Evolutionary conservation across 2,888 invertebrate species (phyloP), one percentile per base, ranked within the genome.

Genomic region (Anagyrus pseudococci): DNA sequence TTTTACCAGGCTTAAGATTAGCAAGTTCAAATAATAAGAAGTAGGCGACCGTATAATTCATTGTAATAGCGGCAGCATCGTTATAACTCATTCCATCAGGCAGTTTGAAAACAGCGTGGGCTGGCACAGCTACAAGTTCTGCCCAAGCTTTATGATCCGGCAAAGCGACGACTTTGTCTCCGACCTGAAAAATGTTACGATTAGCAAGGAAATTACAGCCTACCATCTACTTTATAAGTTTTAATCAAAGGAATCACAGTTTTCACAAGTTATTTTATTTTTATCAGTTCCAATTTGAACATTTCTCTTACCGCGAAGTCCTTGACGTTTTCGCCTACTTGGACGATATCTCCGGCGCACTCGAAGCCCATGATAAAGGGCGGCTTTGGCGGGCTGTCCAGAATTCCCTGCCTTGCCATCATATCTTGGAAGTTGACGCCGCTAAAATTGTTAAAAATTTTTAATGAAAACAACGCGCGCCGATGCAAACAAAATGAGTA

Each of bases 331-430:
- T 91, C 91, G 71, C 90, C 92, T 65, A 92, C 85, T 75, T 88
- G 88, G 77, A 91, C 91, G 68, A 93, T 86, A 74, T 90, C 89
- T 55, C 94, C 94, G 58, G 94, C 90, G 80, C 93, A 93, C 80
- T 94, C 94, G 74, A 93, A 92, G 63, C 94, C 94, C 78, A 94
- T 87, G 77, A 92, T 91, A 83, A 93, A 90, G 4, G 94, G 94
- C 4, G 92, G 91, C 83, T 94, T 94, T n/a, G 93, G 93, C 0
- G 91, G 89, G 13, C 91, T 90, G 79, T 94, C 93, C 72, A 94
- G 89, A 64, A 91, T 90, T 4, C 94, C 94, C 82, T 94, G 92
- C 47, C 94, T 86, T 62, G 91, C 91, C 87, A 94, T 93, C 83
- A 95, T 81, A 78, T 95, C 94, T 83, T 92, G 90, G 85, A 94